Percentiles rank a stretch among this genome's conserved stretches.
Conservation (phyloP, 2,888 invertebrate species). For the Junonia oenone region DNA sequence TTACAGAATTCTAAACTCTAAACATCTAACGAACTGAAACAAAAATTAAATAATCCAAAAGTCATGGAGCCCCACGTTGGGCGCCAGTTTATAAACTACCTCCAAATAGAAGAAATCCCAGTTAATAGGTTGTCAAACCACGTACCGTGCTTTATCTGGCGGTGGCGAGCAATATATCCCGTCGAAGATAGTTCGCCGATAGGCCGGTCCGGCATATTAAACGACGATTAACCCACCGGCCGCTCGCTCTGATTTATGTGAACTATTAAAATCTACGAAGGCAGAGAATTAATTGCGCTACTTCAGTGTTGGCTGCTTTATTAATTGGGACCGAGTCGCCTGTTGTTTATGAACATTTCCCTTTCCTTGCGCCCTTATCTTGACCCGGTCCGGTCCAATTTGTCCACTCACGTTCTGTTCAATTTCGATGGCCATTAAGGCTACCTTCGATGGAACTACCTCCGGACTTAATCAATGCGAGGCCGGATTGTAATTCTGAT, state of each 20-base stretch:
- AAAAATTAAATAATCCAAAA: neutral
- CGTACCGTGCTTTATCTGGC: constrained; percentile 48
- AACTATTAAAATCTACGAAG: constrained; percentile 79
- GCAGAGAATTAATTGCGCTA: constrained; percentile 78
- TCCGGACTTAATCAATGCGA: constrained; percentile 21
- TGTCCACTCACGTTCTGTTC: constrained; percentile 75
- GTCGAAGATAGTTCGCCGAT: constrained; percentile 39
- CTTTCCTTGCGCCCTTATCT: constrained; percentile 66
- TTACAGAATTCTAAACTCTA: no score
- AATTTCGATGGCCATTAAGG: constrained; percentile 71
- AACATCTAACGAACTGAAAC: no score
- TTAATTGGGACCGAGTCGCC: constrained; percentile 76
- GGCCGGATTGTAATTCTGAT: constrained; percentile 37
- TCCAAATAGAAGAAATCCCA: neutral
- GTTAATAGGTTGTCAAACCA: constrained; percentile 24
- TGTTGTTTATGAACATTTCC: constrained; percentile 73
- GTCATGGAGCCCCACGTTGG: neutral
- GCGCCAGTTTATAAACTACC: neutral
- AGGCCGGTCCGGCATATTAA: constrained; percentile 71
- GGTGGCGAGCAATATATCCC: constrained; percentile 41
- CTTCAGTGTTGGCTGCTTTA: constrained; percentile 74
- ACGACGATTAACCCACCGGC: constrained; percentile 76
- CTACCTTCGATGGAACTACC: constrained; percentile 52
- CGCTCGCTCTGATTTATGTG: constrained; percentile 69
- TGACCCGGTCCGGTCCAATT: constrained; percentile 70